Evolutionary conservation across 37 sponge, comb jelly and placozoan genomes (phyloP).

Genomic region (Crambe crambe): DNA sequence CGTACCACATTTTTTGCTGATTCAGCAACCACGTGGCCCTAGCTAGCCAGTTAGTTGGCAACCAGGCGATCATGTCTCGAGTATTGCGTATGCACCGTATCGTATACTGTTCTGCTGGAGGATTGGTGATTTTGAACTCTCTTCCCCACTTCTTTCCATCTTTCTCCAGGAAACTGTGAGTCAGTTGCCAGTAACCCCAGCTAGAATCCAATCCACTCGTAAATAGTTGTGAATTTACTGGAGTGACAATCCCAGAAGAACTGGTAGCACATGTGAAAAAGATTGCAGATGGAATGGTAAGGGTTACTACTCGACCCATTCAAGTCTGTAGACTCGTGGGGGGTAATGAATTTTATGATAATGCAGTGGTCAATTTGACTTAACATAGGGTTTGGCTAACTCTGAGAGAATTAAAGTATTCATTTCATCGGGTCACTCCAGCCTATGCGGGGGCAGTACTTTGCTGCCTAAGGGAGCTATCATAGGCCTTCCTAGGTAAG

Average conservation of each 20-base stretch:
- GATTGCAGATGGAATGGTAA: slow-evolving; percentile 64
- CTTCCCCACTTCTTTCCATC: slow-evolving; percentile 23
- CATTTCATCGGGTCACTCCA: slow-evolving; percentile 41
- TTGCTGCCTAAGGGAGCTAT: slow-evolving; percentile 49
- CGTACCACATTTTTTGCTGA: background rate
- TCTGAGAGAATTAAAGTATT: slow-evolving; percentile 53
- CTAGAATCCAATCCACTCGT: too few relatives aligned
- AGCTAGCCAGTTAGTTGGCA: too few relatives aligned
- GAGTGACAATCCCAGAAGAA: slow-evolving; percentile 19
- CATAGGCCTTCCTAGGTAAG: slow-evolving; percentile 68
- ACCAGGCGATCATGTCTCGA: slow-evolving; percentile 20
- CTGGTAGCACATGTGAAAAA: slow-evolving; percentile 48
- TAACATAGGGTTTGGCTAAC: slow-evolving; percentile 35
- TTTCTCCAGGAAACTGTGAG: background rate
- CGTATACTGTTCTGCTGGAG: slow-evolving; percentile 47
- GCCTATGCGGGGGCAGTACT: slow-evolving; percentile 42
- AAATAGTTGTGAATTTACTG: slow-evolving; percentile 8
- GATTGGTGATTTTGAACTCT: slow-evolving; percentile 11
- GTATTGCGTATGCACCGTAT: slow-evolving; percentile 7
- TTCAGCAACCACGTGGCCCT: background rate
- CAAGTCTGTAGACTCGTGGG: background rate
- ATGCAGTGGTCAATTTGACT: too few relatives aligned
- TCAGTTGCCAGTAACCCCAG: background rate
- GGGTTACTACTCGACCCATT: background rate
- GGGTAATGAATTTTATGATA: background rate